These are phyloP conservation scores for Asbolus verrucosus DNA, from an alignment of 1,140 invertebrate genomes.

Conservation along the genomic window DNA sequence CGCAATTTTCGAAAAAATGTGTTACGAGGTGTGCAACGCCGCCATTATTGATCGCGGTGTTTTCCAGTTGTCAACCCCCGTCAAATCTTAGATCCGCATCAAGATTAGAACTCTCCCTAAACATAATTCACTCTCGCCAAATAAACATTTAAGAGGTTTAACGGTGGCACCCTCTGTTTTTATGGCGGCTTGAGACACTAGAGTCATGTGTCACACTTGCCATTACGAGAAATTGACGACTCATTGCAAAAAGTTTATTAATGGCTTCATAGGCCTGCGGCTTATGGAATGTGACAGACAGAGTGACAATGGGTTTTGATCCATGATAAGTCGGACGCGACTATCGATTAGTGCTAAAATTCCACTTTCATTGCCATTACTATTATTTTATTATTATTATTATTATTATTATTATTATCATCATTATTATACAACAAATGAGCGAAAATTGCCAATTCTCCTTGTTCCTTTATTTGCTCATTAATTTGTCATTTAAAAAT, in stretches of 20 bases:
- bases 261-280: background rate
- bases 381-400: background rate
- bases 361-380: background rate
- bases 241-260: slow-evolving; percentile 7
- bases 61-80: slow-evolving; percentile 29
- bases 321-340: background rate
- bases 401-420: no score
- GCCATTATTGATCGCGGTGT: slow-evolving; percentile 25
- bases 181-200: background rate
- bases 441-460: no score
- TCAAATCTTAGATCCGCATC: slow-evolving; percentile 23
- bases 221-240: background rate
- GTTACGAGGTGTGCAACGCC: background rate
- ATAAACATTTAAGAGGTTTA: slow-evolving; percentile 26
- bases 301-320: slow-evolving; percentile 5
- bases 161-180: background rate
- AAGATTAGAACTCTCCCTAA: slow-evolving; percentile 19
- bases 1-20: no score
- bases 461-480: no score
- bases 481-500: no score
- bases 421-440: no score
- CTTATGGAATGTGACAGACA: slow-evolving; percentile 11
- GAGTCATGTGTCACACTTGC: slow-evolving; percentile 1
- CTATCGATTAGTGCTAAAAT: slow-evolving; percentile 14
- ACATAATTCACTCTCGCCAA: slow-evolving; percentile 28